phyloP scores from a whole-genome alignment of 92 coral and sea anemone genomes.

The Parazoanthus swiftii region DNA sequence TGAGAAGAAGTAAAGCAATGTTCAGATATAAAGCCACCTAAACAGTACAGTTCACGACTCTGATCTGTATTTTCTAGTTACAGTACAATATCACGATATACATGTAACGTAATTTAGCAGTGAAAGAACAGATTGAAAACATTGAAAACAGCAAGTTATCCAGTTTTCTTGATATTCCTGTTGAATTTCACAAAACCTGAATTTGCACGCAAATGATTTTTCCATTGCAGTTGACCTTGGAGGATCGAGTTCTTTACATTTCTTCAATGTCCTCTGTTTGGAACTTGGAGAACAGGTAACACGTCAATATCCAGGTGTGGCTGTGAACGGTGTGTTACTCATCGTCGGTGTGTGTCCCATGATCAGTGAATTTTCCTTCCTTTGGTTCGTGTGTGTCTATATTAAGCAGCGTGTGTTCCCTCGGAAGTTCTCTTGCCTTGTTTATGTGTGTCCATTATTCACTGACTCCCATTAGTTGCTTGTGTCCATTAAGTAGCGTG shows the following conservation, averaged over 20 bases:
- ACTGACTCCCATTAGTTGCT: neutral
- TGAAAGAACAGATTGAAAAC: too few species aligned
- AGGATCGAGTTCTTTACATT: slow-evolving; percentile 74
- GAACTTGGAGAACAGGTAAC: slow-evolving; percentile 93
- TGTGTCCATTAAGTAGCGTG: neutral
- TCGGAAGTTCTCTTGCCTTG: neutral
- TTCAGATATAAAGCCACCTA: too few species aligned
- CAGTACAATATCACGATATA: too few species aligned
- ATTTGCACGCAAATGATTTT: neutral
- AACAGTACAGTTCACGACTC: too few species aligned
- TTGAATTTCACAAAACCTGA: neutral
- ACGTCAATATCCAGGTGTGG: neutral
- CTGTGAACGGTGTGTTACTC: neutral
- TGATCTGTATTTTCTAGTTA: too few species aligned
- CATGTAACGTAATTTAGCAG: too few species aligned
- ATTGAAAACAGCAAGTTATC: too few species aligned
- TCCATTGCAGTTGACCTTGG: slow-evolving; percentile 68
- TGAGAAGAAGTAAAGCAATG: too few species aligned
- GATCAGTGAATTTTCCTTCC: neutral
- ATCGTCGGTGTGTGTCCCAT: neutral
- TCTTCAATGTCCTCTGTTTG: slow-evolving; percentile 80
- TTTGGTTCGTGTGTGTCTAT: neutral
- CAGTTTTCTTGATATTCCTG: too few species aligned
- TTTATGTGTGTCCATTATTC: neutral
- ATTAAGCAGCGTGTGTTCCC: neutral